These are phyloP conservation scores for Meriones unguiculatus DNA, from an alignment of 2,113 vertebrate genomes.

Conservation along the genomic window DNA sequence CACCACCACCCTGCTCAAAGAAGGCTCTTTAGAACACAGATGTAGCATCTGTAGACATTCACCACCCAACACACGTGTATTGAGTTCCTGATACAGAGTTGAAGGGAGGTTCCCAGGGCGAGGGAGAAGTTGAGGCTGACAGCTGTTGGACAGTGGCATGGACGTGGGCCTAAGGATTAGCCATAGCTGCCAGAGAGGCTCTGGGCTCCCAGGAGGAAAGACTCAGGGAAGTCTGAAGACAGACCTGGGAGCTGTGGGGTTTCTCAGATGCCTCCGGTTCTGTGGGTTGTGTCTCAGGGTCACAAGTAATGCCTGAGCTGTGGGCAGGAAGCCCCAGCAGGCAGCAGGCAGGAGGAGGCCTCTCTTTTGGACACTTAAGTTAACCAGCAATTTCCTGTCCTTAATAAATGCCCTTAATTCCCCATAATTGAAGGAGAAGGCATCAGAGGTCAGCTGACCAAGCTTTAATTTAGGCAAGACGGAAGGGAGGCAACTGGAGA, in stretches of 20 bases:
- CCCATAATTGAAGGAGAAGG: slow-evolving; percentile 63
- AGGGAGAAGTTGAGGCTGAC: background rate
- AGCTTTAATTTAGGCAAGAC: slow-evolving; percentile 69
- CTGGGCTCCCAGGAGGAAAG: background rate
- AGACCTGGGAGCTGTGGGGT: background rate
- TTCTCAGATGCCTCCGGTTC: background rate
- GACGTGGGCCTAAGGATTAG: background rate
- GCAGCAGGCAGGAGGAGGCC: background rate
- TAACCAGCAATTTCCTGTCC: slow-evolving; percentile 60
- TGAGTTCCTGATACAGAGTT: background rate
- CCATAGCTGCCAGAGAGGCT: background rate
- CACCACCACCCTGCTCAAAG: background rate
- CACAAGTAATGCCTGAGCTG: background rate
- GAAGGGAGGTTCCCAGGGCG: background rate
- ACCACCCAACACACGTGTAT: background rate
- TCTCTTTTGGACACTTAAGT: background rate
- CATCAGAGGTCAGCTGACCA: slow-evolving; percentile 46
- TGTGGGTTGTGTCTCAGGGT: background rate
- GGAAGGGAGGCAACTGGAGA: slow-evolving; percentile 62
- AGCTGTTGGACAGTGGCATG: background rate
- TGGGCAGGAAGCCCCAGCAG: background rate
- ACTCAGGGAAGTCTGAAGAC: background rate
- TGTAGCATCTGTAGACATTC: background rate
- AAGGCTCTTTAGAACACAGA: background rate
- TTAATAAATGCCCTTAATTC: slow-evolving; percentile 63